A percentile compares a stretch with the other conserved stretches of the same genome.
Evolutionary conservation across 2,797 vertebrate genomes (phyloP).

Genomic region (Phataginus tetradactyla): DNA sequence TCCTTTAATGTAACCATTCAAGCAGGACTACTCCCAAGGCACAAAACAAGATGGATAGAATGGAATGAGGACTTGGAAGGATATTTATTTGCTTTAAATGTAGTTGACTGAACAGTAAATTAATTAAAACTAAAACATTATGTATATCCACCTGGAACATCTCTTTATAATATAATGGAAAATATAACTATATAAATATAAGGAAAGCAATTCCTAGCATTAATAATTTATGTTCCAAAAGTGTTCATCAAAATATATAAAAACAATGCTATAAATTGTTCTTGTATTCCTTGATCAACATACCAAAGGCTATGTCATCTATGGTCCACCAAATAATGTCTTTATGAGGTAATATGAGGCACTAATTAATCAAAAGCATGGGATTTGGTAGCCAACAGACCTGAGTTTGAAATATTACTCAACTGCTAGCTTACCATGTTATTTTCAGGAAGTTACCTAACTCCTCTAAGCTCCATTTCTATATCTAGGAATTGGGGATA

Average conservation of each 20-base stretch:
- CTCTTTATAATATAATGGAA: slow-evolving; percentile 15
- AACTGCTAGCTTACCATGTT: neutral
- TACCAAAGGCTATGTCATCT: neutral
- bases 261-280: neutral
- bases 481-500: neutral
- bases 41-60: neutral
- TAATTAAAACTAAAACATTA: slow-evolving; percentile 1
- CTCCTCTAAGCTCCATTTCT: neutral
- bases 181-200: neutral
- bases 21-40: neutral
- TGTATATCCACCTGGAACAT: neutral
- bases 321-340: slow-evolving; percentile 1
- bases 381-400: neutral
- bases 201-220: neutral
- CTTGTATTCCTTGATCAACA: neutral
- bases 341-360: neutral
- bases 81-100: neutral
- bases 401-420: neutral
- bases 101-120: neutral
- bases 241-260: neutral
- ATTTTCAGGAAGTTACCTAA: neutral
- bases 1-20: neutral
- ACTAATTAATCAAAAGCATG: neutral
- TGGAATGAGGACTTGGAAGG: neutral
- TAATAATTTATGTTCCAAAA: neutral